These are phyloP conservation scores for Lasioglossum calceatum DNA, from an alignment of 2,888 invertebrate genomes.

Conservation along the genomic window DNA sequence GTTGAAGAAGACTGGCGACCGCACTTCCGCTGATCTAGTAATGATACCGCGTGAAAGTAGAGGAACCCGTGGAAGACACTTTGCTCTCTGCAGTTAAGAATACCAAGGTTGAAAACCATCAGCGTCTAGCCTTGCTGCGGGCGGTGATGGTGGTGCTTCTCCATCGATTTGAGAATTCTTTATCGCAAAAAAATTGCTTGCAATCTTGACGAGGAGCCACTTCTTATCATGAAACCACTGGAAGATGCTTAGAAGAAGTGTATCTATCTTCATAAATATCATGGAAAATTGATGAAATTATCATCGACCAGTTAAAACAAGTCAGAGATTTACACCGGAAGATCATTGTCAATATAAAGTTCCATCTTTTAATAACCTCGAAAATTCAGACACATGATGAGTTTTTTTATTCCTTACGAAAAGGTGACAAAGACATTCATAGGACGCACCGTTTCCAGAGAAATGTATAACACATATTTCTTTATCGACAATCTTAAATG, in stretches of 20 bases:
- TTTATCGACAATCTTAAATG: too few species aligned
- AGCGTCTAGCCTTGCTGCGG: background rate
- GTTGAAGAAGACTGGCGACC: slow-evolving; percentile 34
- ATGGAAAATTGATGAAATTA: background rate
- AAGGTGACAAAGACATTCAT: too few species aligned
- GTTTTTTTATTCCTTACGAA: too few species aligned
- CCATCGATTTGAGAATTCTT: slow-evolving; percentile 18
- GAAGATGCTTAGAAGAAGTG: background rate
- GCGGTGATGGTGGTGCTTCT: slow-evolving; percentile 9
- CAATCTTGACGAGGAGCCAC: background rate
- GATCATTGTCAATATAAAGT: too few species aligned
- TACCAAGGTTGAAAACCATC: slow-evolving; percentile 17
- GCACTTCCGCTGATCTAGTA: slow-evolving; percentile 54
- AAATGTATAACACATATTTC: too few species aligned
- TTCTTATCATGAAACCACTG: background rate
- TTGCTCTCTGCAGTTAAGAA: slow-evolving; percentile 21
- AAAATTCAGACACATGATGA: too few species aligned
- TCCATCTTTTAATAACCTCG: too few species aligned
- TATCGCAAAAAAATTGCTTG: background rate
- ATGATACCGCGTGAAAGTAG: slow-evolving; percentile 44
- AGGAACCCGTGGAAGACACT: slow-evolving; percentile 17
- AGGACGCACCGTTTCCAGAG: too few species aligned
- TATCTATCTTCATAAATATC: background rate
- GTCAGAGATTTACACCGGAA: too few species aligned
- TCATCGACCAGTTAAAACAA: background rate